Evolutionary conservation across 53 echinoderm and acorn worm genomes (phyloP), one percentile per base, ranked within the genome.

Genomic region (Astropecten irregularis): DNA sequence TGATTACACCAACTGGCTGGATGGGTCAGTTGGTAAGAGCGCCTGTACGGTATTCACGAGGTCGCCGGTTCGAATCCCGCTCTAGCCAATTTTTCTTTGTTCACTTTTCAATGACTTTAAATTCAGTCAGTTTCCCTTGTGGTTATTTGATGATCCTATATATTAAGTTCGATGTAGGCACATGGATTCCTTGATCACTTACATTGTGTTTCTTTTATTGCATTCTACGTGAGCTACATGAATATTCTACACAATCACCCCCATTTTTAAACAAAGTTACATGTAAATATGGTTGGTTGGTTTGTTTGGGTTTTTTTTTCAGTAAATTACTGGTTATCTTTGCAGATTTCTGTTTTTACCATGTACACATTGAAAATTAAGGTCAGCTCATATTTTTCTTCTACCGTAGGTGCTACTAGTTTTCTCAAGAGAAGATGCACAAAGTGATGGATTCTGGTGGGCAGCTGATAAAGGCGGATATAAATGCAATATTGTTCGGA

Each of bases 381-480:
- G 14, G 8, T 9, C 47, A 46, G 14, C 47, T 58, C 59, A 13
- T 8, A 29, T 27, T 32, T 61, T 61, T 13, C 31, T 29, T 13
- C 36, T 19, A 35, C 27, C 70, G 38, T 65, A 95, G 95, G 84
- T 95, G 19, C 57, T 95, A 73, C 77, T 96, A 62, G 96, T 96
- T 23, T 96, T 96, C 87, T 84, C 91, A 50, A 93, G 91, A 49
- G 96, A 96, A 55, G 96, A 96, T 69, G 82, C 90, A 40, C 93
- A 91, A 61, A 92, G 96, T 56, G 96, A 96, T 85, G 87, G 91
- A 28, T 93, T 93, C 73, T 91, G 91, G 91, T 87, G 91, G 87
- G 96, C 96, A n/a, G 93, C 93, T 2, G 96, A 96, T 51, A 93
- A 93, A 44, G 96, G 96, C 16, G 96, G 96, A 3, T 96, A 96